phyloP scores from a whole-genome alignment of 37 sponge, comb jelly and placozoan species.

The Spongia lamella region DNA sequence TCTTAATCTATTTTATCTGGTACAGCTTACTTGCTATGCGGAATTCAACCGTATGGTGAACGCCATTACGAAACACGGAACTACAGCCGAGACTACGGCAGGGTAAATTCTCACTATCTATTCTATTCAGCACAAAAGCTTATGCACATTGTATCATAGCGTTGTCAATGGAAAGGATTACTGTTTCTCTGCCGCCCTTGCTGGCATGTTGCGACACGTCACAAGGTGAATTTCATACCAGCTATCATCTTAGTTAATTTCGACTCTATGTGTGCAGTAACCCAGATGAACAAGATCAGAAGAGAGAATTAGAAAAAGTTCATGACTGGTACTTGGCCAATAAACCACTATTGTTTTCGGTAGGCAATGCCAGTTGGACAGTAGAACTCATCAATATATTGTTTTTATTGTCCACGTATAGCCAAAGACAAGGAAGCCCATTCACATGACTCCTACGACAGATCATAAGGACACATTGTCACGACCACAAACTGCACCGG shows the following conservation, averaged over 20 bases:
- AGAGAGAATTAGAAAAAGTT: constrained; percentile 38
- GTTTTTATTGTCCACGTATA: too few species aligned
- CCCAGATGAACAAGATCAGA: constrained; percentile 24
- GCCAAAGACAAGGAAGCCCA: too few species aligned
- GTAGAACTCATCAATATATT: too few species aligned
- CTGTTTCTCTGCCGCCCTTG: constrained; percentile 46
- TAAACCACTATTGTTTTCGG: constrained; percentile 39
- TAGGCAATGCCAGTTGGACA: not conserved
- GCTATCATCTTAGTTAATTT: not conserved
- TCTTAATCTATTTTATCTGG: not conserved
- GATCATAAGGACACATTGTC: not conserved
- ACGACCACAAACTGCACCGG: constrained; percentile 51
- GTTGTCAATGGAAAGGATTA: constrained; percentile 28
- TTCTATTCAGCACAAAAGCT: too few species aligned
- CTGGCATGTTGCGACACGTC: constrained; percentile 38
- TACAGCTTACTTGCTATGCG: constrained; percentile 58
- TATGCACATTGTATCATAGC: too few species aligned
- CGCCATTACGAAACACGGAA: constrained; percentile 9
- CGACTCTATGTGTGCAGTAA: too few species aligned
- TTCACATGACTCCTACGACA: not conserved
- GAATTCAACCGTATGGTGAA: constrained; percentile 75
- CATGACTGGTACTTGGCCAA: constrained; percentile 60
- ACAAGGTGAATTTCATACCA: constrained; percentile 9
- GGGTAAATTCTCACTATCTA: too few species aligned
- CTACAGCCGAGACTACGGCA: too few species aligned